Evolutionary conservation across 2,797 vertebrate genomes (phyloP).

Genomic region (Kryptopterus vitreolus): DNA sequence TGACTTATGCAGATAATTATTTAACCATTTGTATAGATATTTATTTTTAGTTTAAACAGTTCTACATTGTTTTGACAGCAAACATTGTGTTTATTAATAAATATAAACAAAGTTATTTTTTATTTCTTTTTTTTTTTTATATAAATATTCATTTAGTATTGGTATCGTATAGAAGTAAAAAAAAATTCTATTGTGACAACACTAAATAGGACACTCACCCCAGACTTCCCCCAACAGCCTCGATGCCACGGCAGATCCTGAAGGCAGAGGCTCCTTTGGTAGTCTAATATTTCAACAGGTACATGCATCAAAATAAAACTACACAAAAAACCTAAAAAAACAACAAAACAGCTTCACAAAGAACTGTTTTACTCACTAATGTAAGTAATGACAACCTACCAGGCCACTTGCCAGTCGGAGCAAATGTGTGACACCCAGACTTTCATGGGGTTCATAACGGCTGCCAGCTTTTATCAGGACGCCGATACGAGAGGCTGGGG

Average conservation of each 20-base stretch:
- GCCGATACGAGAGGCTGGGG: slow-evolving; percentile 86
- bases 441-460: slow-evolving; percentile 82
- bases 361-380: neutral
- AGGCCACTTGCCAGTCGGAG: slow-evolving; percentile 86
- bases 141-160: no score
- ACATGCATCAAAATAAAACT: neutral
- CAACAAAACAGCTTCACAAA: no score
- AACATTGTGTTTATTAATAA: no score
- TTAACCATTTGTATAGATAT: no score
- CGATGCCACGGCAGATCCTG: slow-evolving; percentile 89
- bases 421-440: slow-evolving; percentile 85
- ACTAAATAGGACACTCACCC: slow-evolving; percentile 79
- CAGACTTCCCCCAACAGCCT: slow-evolving; percentile 89
- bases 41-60: no score
- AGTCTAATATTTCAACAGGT: slow-evolving; percentile 72
- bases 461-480: slow-evolving; percentile 90
- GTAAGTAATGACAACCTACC: slow-evolving; percentile 67
- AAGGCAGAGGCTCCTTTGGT: slow-evolving; percentile 97
- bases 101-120: no score
- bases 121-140: no score
- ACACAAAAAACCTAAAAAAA: no score
- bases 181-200: no score
- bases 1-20: no score
- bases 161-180: no score
- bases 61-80: no score